Percentiles rank a stretch among this genome's conserved stretches.
phyloP scores from a whole-genome alignment of 2,888 invertebrate genomes.

The Euspilapteryx auroguttella region DNA sequence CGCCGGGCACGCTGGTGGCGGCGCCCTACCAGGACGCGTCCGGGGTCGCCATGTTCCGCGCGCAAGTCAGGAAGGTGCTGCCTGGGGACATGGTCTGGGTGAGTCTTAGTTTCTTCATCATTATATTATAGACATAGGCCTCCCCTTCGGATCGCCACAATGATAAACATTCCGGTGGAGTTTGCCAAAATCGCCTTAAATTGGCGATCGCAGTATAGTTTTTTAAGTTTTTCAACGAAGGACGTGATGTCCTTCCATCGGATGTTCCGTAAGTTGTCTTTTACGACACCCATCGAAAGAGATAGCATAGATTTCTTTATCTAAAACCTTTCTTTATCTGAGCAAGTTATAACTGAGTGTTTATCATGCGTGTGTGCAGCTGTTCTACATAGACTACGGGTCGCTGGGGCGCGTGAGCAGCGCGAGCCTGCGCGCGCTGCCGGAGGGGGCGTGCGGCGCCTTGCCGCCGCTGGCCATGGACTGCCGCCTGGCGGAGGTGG shows the following conservation, averaged over 20 bases:
- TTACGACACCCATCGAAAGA: too few relatives aligned
- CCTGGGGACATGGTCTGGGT: constrained; percentile 36
- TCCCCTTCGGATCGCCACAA: too few relatives aligned
- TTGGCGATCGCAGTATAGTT: not conserved
- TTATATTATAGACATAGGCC: too few relatives aligned
- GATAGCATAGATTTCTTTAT: too few relatives aligned
- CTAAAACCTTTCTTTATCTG: too few relatives aligned
- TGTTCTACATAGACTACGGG: constrained; percentile 82
- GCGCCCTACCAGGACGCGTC: constrained; percentile 52
- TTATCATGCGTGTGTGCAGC: constrained; percentile 29
- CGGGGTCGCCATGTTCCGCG: constrained; percentile 43
- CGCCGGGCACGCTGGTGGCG: constrained; percentile 56
- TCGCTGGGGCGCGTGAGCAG: constrained; percentile 47
- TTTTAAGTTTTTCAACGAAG: not conserved
- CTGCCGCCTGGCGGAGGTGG: constrained; percentile 70
- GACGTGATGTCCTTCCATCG: not conserved
- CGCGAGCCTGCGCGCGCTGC: constrained; percentile 41
- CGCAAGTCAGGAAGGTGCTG: constrained; percentile 36
- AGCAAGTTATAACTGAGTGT: not conserved
- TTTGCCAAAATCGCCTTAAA: not conserved
- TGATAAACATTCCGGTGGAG: too few relatives aligned
- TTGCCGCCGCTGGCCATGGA: constrained; percentile 69
- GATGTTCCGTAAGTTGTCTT: too few relatives aligned
- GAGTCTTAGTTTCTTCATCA: too few relatives aligned
- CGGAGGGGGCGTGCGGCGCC: constrained; percentile 15